phyloP scores from a whole-genome alignment of 2,797 vertebrate species.

The Ctenosaura bakeri region DNA sequence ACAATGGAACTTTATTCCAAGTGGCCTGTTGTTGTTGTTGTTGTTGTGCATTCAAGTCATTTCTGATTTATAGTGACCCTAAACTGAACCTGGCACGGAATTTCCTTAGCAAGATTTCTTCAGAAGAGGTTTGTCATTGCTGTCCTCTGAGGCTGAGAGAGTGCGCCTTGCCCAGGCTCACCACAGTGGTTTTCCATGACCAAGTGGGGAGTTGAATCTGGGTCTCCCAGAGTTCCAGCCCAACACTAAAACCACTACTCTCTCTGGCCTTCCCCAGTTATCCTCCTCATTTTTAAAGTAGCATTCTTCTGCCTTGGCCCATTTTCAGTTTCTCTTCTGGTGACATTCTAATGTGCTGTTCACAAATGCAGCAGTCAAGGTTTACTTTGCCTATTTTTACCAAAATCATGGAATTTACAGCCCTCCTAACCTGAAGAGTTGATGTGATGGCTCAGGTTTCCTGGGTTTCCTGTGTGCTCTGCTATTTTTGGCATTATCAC shows the following conservation, averaged over 20 bases:
- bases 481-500: slow-evolving; percentile 23
- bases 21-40: too few species aligned
- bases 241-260: too few species aligned
- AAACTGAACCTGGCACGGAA: too few species aligned
- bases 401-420: slow-evolving; percentile 25
- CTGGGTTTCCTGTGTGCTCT: slow-evolving; percentile 6
- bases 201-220: too few species aligned
- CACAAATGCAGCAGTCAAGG: background rate
- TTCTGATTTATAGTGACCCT: too few species aligned
- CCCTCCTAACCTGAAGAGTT: background rate
- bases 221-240: too few species aligned
- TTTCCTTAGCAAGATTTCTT: too few species aligned
- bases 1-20: background rate
- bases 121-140: too few species aligned
- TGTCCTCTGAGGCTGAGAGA: too few species aligned
- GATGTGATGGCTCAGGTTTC: background rate
- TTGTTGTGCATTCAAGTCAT: too few species aligned
- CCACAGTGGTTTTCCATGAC: too few species aligned
- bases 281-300: background rate
- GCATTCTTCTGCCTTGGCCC: background rate
- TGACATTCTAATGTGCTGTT: slow-evolving; percentile 2
- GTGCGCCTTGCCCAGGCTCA: too few species aligned
- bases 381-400: slow-evolving; percentile 6
- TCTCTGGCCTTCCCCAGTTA: background rate
- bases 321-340: background rate